Percentiles rank a stretch among this genome's conserved stretches.
These are phyloP conservation scores for Myotis pilosus DNA, from an alignment of 2,797 vertebrate genomes.

Conservation along the genomic window DNA sequence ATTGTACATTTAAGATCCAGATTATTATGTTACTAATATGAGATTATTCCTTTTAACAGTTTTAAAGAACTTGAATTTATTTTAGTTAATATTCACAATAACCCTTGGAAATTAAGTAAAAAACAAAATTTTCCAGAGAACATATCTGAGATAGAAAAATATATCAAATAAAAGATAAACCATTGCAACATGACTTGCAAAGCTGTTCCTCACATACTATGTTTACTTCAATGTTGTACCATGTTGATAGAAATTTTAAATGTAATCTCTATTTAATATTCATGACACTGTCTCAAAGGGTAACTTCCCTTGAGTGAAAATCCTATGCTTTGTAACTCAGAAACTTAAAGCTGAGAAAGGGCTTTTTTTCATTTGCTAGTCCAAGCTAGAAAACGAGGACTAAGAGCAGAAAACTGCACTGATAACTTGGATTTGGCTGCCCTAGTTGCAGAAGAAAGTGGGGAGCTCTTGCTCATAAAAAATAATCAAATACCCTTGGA, in stretches of 20 bases:
- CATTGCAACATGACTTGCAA: neutral
- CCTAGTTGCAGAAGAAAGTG: neutral
- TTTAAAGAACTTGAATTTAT: constrained; percentile 43
- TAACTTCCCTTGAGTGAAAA: neutral
- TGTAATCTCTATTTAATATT: neutral
- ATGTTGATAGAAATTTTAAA: neutral
- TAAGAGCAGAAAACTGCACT: neutral
- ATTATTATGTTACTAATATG: constrained; percentile 20
- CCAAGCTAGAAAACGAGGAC: neutral
- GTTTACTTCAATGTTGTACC: neutral
- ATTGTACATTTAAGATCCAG: neutral
- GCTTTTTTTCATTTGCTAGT: neutral
- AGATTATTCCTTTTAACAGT: constrained; percentile 12
- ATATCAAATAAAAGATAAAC: constrained; percentile 40
- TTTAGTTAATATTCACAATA: constrained; percentile 51
- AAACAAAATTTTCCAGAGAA: constrained; percentile 26
- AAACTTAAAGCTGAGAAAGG: neutral
- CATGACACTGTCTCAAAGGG: neutral
- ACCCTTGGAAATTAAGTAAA: neutral
- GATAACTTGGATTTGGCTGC: neutral
- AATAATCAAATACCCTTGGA: neutral
- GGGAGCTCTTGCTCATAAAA: neutral
- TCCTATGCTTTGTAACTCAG: neutral
- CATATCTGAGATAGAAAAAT: neutral
- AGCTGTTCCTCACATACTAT: neutral